Evolutionary conservation across 2,113 vertebrate genomes (phyloP).

Genomic region (Falcunculus frontatus): DNA sequence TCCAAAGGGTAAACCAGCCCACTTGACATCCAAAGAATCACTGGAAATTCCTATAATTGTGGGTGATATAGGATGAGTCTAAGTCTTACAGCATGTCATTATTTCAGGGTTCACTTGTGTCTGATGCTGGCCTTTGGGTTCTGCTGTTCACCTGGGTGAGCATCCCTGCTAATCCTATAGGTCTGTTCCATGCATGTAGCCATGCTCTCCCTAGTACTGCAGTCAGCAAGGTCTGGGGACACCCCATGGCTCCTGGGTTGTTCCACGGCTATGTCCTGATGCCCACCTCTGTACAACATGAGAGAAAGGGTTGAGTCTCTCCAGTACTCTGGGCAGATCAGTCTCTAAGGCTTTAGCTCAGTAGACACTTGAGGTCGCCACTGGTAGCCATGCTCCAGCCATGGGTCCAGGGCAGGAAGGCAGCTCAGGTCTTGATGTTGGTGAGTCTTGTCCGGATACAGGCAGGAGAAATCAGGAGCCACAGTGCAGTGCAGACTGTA

Average conservation of each 20-base stretch:
- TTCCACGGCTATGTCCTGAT: background rate
- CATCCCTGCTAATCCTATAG: background rate
- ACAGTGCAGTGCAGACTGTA: background rate
- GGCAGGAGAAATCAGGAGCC: background rate
- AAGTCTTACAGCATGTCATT: background rate
- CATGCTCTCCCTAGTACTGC: background rate
- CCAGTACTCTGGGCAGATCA: background rate
- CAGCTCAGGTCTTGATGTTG: background rate
- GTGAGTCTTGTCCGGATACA: background rate
- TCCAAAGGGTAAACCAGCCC: background rate
- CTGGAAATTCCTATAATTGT: background rate
- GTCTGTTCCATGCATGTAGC: background rate
- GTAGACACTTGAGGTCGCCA: background rate
- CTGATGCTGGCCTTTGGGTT: background rate
- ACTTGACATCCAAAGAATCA: background rate
- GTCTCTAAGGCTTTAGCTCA: background rate
- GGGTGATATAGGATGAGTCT: background rate
- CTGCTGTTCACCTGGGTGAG: fast-evolving
- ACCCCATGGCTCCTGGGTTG: background rate
- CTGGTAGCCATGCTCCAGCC: background rate
- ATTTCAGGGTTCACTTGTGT: background rate
- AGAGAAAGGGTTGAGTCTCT: background rate
- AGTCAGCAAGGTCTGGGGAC: background rate
- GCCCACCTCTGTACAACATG: background rate
- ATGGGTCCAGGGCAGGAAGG: background rate